A percentile compares a stretch with the other conserved stretches of the same genome.
phyloP scores from a whole-genome alignment of 2,888 invertebrate species.

The Phaonia tiefii region DNA sequence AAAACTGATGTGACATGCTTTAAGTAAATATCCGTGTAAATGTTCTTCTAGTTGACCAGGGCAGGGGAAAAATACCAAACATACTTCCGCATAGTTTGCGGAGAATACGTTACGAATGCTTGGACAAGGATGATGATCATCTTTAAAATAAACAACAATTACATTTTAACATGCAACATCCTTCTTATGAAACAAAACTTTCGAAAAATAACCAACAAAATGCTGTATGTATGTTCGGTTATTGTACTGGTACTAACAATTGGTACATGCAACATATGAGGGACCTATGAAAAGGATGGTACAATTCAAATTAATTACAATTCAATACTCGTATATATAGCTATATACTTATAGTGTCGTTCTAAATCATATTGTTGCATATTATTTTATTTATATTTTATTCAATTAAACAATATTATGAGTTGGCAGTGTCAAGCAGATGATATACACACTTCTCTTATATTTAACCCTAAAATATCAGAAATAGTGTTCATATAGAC shows the following conservation, averaged over 20 bases:
- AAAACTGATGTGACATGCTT: constrained; percentile 56
- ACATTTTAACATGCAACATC: constrained; percentile 66
- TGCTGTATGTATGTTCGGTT: not conserved
- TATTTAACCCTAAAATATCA: no score
- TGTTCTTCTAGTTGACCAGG: constrained; percentile 13
- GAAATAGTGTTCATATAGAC: no score
- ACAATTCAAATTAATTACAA: not conserved
- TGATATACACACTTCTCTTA: no score
- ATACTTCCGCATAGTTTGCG: constrained; percentile 4
- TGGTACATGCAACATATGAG: constrained; percentile 21
- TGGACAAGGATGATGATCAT: constrained; percentile 49
- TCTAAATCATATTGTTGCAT: no score
- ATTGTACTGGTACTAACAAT: not conserved
- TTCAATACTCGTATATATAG: no score
- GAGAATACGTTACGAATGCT: constrained; percentile 52
- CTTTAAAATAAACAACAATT: constrained; percentile 66
- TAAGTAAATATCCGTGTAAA: constrained; percentile 53
- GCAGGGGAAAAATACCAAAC: constrained; percentile 17
- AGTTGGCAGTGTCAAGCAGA: no score
- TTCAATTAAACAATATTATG: no score
- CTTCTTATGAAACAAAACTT: constrained; percentile 62
- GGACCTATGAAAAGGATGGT: not conserved
- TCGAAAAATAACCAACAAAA: constrained; percentile 12
- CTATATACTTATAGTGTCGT: no score
- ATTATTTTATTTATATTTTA: no score